phyloP scores from a whole-genome alignment of 2,888 invertebrate genomes.

The Campaea margaritaria region DNA sequence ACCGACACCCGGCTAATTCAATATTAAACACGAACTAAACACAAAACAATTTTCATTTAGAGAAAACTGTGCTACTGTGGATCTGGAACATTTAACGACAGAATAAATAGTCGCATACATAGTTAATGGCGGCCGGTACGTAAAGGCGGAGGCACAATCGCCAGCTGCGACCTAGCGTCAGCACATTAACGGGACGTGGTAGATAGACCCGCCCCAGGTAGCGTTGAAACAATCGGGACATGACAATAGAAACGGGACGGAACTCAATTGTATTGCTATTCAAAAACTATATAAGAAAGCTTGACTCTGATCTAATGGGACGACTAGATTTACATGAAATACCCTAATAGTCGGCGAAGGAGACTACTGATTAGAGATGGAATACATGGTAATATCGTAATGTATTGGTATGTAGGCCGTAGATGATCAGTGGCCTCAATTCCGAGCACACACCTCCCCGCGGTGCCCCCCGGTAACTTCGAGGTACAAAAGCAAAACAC shows the following conservation, averaged over 20 bases:
- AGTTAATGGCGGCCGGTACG: slow-evolving; percentile 49
- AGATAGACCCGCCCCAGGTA: slow-evolving; percentile 7
- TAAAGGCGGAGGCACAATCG: slow-evolving; percentile 58
- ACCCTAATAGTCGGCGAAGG: too few species aligned
- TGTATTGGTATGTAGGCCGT: too few species aligned
- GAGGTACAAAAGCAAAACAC: too few species aligned
- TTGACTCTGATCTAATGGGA: too few species aligned
- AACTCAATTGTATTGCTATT: too few species aligned
- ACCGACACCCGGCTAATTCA: slow-evolving; percentile 12
- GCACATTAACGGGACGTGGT: slow-evolving; percentile 63
- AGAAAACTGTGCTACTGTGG: slow-evolving; percentile 36
- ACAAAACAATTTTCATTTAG: slow-evolving; percentile 43
- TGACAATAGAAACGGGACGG: slow-evolving; percentile 1
- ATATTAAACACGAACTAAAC: slow-evolving; percentile 33
- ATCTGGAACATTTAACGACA: slow-evolving; percentile 37
- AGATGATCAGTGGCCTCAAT: too few species aligned
- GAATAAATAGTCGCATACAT: slow-evolving; percentile 52
- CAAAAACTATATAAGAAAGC: too few species aligned
- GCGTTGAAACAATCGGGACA: slow-evolving; percentile 11
- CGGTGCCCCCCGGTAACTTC: too few species aligned
- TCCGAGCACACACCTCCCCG: too few species aligned
- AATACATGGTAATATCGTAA: too few species aligned
- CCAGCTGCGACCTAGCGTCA: slow-evolving; percentile 59
- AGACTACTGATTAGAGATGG: too few species aligned
- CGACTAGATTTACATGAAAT: too few species aligned